phyloP scores from a whole-genome alignment of 37 sponge, comb jelly and placozoan genomes.

The Oscarella lobularis region DNA sequence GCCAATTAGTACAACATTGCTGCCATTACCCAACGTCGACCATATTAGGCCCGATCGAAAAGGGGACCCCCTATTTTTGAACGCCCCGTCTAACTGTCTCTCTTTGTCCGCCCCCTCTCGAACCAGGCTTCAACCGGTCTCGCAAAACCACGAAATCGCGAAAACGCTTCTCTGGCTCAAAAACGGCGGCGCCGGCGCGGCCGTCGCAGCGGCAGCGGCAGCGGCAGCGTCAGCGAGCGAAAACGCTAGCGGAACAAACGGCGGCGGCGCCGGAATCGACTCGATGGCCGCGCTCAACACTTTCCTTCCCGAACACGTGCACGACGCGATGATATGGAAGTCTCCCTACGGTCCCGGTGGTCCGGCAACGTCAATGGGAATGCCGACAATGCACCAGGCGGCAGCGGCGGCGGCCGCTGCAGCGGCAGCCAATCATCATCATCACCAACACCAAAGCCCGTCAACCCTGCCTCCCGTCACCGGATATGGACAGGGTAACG shows the following conservation, averaged over 20 bases:
- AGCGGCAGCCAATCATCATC: neutral
- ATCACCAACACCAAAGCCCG: no score
- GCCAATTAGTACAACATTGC: neutral
- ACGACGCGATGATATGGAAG: neutral
- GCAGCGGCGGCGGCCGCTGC: no score
- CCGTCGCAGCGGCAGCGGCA: neutral
- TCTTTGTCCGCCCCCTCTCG: no score
- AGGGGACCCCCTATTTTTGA: no score
- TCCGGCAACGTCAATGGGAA: neutral
- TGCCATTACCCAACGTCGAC: neutral
- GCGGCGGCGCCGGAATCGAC: neutral
- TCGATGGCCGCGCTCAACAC: neutral
- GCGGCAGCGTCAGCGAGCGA: no score
- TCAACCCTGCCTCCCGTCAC: no score
- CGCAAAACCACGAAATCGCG: neutral
- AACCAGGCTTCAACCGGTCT: neutral
- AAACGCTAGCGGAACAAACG: no score
- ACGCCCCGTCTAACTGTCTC: no score
- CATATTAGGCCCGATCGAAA: neutral
- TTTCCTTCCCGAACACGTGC: neutral
- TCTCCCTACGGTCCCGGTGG: no score
- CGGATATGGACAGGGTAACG: neutral
- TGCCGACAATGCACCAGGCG: neutral
- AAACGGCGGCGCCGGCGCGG: neutral
- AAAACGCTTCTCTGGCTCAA: neutral